Base-by-base conservation (phyloP, 2,113 vertebrate genomes). In the Cephalopholis sonnerati region DNA sequence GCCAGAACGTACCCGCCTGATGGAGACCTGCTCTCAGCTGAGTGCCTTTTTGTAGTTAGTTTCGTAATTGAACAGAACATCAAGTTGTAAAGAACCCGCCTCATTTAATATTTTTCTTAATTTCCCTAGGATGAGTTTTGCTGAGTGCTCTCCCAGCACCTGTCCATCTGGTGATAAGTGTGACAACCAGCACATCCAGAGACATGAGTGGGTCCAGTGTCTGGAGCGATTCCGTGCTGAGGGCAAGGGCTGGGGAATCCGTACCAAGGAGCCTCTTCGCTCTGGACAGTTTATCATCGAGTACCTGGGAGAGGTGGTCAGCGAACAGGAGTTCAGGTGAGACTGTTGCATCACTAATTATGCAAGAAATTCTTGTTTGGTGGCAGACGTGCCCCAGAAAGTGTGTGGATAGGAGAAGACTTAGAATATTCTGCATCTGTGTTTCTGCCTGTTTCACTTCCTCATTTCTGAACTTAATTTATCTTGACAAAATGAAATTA, bases 231-330 rank as follows among this genome's bases (percentile, higher is more conserved):
- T 99, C 93, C 95, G 98, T 18, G 97, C 98, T 0, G 98, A 99
- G 64, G 98, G 98, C 64, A 99, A 99, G 41, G 98, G 98, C 15
- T 99, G 98, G 98, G 98, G 98, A 13, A 99, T 99, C 87, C 97
- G 98, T 65, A 99, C 97, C 89, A 99, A 99, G 79, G 97, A 99
- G 41, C 65, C 96, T 20, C 96, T 99, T 4, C 97, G 96, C 74
- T 92, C 97, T 3, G 97, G 98, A 2, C 98, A 99, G 92, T 99
- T 99, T 86, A 99, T 99, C 96, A 99, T 99, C 12, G 98, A 99
- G 86, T 99, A 99, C 80, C 93, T 99, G 89, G 98, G 98, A 62
- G 98, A 99, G 88, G 98, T 99, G 70, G 98, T 99, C 79, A 99
- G 98, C 32, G 98, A 99, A 82, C 97, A 99, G 0, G 98, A 99